Evolutionary conservation across 2,113 vertebrate species (phyloP).

Genomic region (Ceratotherium simum): DNA sequence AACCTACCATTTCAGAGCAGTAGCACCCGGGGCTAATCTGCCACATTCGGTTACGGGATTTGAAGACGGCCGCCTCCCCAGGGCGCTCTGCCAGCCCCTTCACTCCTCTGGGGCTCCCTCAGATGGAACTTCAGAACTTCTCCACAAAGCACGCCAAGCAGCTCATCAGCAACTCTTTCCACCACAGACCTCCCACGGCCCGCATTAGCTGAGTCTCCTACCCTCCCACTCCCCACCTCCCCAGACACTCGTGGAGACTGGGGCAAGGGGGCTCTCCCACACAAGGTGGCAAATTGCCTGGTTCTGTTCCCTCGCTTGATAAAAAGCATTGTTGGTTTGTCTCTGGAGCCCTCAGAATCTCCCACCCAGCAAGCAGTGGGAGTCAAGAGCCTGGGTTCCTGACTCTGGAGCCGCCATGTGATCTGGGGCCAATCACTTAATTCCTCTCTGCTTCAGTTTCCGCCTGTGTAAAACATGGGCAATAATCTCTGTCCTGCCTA

Average conservation of each 20-base stretch:
- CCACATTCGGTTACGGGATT: background rate
- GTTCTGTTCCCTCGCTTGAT: background rate
- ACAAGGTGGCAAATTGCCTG: background rate
- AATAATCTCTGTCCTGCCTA: background rate
- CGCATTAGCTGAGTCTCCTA: background rate
- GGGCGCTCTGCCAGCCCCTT: background rate
- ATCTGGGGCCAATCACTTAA: background rate
- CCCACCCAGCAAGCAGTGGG: background rate
- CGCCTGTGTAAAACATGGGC: background rate
- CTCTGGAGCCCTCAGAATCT: background rate
- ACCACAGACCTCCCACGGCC: background rate
- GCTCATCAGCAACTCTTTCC: background rate
- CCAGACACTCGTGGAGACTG: background rate
- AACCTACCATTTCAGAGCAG: background rate
- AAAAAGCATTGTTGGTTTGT: background rate
- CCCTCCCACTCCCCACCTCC: background rate
- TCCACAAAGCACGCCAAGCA: background rate
- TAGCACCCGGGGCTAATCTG: background rate
- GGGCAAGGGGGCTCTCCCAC: background rate
- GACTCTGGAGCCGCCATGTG: background rate
- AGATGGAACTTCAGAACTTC: background rate
- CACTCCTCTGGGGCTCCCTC: background rate
- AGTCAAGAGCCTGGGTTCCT: rapidly evolving
- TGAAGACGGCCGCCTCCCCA: background rate
- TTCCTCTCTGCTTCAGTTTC: background rate